Evolutionary conservation across 2,888 invertebrate species (phyloP).

Genomic region (Callyntrura sp.): DNA sequence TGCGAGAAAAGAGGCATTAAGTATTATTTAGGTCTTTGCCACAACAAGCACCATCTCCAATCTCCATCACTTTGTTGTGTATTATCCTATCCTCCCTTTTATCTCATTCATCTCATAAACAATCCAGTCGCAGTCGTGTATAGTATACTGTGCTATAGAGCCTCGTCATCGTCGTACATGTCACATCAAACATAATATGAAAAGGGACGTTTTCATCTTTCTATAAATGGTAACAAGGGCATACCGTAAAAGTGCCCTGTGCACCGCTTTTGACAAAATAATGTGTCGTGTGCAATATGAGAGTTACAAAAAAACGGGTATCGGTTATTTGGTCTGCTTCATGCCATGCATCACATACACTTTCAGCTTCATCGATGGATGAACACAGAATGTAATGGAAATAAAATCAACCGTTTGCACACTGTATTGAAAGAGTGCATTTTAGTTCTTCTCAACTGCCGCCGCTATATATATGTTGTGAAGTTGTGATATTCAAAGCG

Average conservation of each 20-base stretch:
- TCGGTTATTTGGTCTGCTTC: slow-evolving; percentile 47
- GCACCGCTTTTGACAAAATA: slow-evolving; percentile 36
- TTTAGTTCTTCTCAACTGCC: slow-evolving; percentile 48
- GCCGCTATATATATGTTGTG: too few species aligned
- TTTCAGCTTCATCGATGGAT: neutral
- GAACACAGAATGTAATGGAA: slow-evolving; percentile 60
- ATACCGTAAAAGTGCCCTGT: slow-evolving; percentile 53
- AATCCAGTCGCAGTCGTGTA: slow-evolving; percentile 38
- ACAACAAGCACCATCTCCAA: slow-evolving; percentile 30
- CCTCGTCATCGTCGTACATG: slow-evolving; percentile 17
- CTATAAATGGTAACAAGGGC: slow-evolving; percentile 47
- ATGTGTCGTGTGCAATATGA: slow-evolving; percentile 32
- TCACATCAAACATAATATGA: slow-evolving; percentile 48
- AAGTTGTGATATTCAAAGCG: slow-evolving; percentile 23
- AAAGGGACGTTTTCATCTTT: slow-evolving; percentile 54
- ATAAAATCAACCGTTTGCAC: slow-evolving; percentile 64
- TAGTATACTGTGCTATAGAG: too few species aligned
- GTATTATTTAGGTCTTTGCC: slow-evolving; percentile 20
- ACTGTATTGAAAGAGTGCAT: slow-evolving; percentile 64
- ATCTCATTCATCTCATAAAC: slow-evolving; percentile 38
- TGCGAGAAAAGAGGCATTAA: slow-evolving; percentile 4
- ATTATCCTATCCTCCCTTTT: slow-evolving; percentile 23
- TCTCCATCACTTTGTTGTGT: neutral
- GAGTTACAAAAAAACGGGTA: slow-evolving; percentile 43
- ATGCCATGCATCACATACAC: neutral